Evolutionary conservation across 1,140 invertebrate genomes (phyloP).

Genomic region (Zaprionus camerounensis): DNA sequence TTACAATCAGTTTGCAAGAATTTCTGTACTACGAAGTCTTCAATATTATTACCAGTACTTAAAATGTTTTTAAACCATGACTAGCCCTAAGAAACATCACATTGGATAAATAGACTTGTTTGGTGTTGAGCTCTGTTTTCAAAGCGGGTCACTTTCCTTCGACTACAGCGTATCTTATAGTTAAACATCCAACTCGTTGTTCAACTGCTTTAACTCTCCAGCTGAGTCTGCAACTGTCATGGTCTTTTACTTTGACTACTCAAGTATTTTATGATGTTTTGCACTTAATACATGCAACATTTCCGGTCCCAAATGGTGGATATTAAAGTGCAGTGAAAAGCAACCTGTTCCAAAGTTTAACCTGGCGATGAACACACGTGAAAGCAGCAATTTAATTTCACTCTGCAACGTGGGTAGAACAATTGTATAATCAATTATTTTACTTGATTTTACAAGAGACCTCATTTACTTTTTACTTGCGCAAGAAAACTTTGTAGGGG

Average conservation of each 20-base stretch:
- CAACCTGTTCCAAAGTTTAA: neutral
- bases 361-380: neutral
- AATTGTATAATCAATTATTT: constrained; percentile 6
- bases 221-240: neutral
- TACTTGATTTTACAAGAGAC: neutral
- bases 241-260: constrained; percentile 9
- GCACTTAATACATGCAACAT: constrained; percentile 1
- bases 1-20: no score
- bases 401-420: neutral
- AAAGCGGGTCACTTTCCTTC: neutral
- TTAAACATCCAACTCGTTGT: neutral
- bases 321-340: neutral
- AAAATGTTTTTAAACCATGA: no score
- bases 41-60: no score
- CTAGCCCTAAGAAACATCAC: no score
- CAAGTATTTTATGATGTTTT: constrained; percentile 28
- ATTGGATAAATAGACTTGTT: no score
- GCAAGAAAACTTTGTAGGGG: neutral
- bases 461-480: neutral
- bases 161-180: neutral
- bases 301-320: neutral
- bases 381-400: neutral
- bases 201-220: neutral
- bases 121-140: no score
- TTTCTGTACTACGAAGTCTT: no score